phyloP scores from a whole-genome alignment of 2,113 vertebrate species.

The Cathartes aura region DNA sequence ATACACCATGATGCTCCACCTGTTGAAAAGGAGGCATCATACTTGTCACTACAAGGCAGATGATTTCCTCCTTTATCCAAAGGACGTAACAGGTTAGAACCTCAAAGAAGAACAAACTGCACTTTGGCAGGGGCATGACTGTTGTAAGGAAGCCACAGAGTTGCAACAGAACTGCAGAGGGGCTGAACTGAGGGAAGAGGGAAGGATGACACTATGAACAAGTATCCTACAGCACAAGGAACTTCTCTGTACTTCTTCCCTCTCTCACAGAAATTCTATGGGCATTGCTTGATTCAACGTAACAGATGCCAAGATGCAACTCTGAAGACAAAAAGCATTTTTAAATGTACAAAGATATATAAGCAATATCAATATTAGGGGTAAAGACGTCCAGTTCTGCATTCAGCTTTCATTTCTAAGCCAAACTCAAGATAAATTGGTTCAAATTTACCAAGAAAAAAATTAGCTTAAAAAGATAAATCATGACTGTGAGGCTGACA shows the following conservation, averaged over 20 bases:
- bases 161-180: not conserved
- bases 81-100: not conserved
- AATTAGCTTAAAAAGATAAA: not conserved
- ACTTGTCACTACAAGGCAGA: not conserved
- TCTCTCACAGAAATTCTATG: not conserved
- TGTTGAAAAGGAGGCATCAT: constrained; percentile 46
- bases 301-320: not conserved
- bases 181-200: not conserved
- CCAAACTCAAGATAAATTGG: not conserved
- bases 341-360: not conserved
- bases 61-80: not conserved
- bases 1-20: constrained; percentile 98
- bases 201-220: not conserved
- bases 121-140: not conserved
- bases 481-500: not conserved
- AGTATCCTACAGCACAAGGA: not conserved
- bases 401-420: not conserved
- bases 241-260: not conserved
- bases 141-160: not conserved
- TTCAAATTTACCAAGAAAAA: not conserved
- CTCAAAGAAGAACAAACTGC: not conserved
- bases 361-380: not conserved
- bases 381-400: not conserved
- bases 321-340: not conserved
- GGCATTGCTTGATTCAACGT: not conserved